Evolutionary conservation across 2,888 invertebrate genomes (phyloP), one percentile per base, ranked within the genome.

Genomic region (Ornithoptera priamus): DNA sequence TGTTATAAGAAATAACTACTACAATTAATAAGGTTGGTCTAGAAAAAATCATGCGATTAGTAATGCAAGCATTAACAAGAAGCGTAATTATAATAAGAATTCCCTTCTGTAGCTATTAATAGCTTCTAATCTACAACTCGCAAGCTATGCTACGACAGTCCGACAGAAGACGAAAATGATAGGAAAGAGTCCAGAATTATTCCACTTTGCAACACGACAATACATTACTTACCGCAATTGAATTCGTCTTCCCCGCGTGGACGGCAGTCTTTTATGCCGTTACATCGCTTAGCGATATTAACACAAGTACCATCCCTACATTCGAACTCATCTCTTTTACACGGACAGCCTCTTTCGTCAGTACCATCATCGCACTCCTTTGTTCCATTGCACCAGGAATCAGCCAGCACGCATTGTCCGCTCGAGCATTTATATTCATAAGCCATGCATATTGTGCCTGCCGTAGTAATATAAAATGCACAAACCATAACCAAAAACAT

Each of bases 241-340:
- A 78, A 78, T 85, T 96, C 96, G 78, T 96, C 95, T 77, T 94
- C 94, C 71, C 94, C 94, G 80, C 93, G 91, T 39, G 87, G 82
- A 53, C 68, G 76, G 85, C 95, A 96, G 81, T 96, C 94, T 74
- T 77, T 80, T 69, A 85, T 81, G 75, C 93, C 93, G 82, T 97
- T 94, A 86, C 97, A 97, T 77, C 93, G 90, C 75, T 93, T 93
- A 64, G 92, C 92, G 75, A 92, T 87, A 79, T 93, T 92, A 83
- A 96, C 93, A 87, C 96, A 96, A 80, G 93, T 87, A 73, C 95
- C 95, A 78, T 95, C 94, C 77, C 94, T 88, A 84, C 95, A 95
- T 65, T 84, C 84, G 81, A 93, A 93, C 79, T 94, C 86, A 70
- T 89, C 94, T 71, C 90, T 82, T 81, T 88, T 90, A 81, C 92